These are phyloP conservation scores for Caerostris darwini DNA, from an alignment of 1,140 invertebrate genomes.

Conservation along the genomic window DNA sequence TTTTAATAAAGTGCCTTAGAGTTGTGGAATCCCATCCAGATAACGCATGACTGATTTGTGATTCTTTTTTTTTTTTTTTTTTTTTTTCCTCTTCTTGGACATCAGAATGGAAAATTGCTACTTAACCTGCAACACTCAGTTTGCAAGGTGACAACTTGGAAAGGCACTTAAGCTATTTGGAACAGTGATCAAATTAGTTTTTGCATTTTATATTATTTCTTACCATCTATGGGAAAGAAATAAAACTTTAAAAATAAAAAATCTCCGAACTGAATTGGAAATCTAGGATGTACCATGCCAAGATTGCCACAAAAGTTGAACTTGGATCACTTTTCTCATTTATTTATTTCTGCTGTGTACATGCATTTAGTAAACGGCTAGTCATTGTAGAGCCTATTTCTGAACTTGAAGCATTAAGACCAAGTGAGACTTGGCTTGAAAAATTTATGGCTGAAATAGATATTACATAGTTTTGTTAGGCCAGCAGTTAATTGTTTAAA, in stretches of 20 bases:
- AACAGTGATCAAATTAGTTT: constrained; percentile 38
- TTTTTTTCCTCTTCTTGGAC: neutral
- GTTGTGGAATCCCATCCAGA: constrained; percentile 7
- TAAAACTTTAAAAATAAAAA: no score
- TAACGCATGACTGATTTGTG: constrained; percentile 34
- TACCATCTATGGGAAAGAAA: neutral
- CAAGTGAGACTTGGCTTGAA: neutral
- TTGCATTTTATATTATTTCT: constrained; percentile 31
- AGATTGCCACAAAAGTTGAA: neutral
- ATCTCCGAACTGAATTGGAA: neutral
- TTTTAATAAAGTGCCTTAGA: constrained; percentile 68
- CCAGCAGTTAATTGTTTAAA: neutral
- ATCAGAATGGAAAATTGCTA: neutral
- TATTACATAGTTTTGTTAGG: neutral
- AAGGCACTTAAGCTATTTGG: constrained; percentile 38
- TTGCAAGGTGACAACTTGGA: neutral
- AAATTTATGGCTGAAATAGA: neutral
- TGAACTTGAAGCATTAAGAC: constrained; percentile 1
- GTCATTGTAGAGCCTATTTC: constrained; percentile 41
- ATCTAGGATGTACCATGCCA: neutral
- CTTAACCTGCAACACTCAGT: neutral
- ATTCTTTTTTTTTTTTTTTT: neutral
- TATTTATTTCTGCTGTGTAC: constrained; percentile 28
- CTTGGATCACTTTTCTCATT: constrained; percentile 3
- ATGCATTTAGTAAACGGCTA: constrained; percentile 42